These are phyloP conservation scores for Idaea straminata DNA, from an alignment of 2,888 invertebrate species.

Conservation along the genomic window DNA sequence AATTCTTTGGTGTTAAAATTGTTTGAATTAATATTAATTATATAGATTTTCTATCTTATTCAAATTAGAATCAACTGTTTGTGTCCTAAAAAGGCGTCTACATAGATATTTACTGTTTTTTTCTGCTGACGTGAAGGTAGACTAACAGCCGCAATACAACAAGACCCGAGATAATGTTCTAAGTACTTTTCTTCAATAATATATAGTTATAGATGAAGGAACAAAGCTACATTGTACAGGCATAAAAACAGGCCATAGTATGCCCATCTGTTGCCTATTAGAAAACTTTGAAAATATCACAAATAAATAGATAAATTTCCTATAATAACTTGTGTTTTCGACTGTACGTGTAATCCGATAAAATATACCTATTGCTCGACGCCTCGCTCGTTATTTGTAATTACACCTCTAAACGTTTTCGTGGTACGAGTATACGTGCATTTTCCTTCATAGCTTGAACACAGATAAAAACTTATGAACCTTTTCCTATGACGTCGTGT, in stretches of 20 bases:
- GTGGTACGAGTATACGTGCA: constrained; percentile 28
- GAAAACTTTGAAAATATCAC: too few relatives aligned
- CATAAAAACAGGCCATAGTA: too few relatives aligned
- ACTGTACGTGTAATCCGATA: constrained; percentile 62
- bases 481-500: constrained; percentile 19
- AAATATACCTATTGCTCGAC: constrained; percentile 63
- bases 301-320: neutral
- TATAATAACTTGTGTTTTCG: constrained; percentile 14
- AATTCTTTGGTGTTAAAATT: neutral
- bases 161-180: too few relatives aligned
- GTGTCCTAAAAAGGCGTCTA: too few relatives aligned
- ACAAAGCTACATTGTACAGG: too few relatives aligned
- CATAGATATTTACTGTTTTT: too few relatives aligned
- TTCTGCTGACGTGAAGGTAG: too few relatives aligned
- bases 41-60: neutral
- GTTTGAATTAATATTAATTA: neutral
- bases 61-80: neutral
- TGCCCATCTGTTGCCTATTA: too few relatives aligned
- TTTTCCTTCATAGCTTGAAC: constrained; percentile 25
- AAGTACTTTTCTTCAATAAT: too few relatives aligned
- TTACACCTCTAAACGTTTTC: constrained; percentile 49
- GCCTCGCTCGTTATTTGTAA: constrained; percentile 62
- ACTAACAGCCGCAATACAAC: too few relatives aligned
- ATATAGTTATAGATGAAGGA: too few relatives aligned
- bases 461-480: constrained; percentile 29